Evolutionary conservation across 2,113 vertebrate genomes (phyloP).

Genomic region (Puntigrus tetrazona): DNA sequence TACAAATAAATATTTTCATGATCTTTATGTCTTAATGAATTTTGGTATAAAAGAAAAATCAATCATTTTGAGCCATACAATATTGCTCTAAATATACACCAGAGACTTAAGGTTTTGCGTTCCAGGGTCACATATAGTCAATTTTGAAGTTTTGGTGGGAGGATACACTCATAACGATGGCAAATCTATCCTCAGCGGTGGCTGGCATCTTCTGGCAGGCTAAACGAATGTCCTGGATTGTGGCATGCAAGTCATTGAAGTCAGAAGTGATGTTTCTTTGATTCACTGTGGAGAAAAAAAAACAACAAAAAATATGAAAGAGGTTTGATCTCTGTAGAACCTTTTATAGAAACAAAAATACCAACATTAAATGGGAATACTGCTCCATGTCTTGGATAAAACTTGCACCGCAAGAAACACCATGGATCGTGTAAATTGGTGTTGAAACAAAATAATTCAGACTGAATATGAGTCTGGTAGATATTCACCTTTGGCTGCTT

Average conservation of each 20-base stretch:
- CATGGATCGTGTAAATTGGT: neutral
- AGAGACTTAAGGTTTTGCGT: too few relatives aligned
- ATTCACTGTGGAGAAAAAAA: conserved; percentile 78
- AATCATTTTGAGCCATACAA: too few relatives aligned
- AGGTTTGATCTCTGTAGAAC: neutral
- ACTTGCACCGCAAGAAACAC: neutral
- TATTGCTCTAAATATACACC: too few relatives aligned
- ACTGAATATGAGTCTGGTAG: neutral
- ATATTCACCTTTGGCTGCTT: conserved; percentile 91
- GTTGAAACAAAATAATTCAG: neutral
- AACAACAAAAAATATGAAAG: neutral
- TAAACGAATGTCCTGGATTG: conserved; percentile 87
- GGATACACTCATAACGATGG: conserved; percentile 93
- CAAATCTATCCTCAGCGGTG: conserved; percentile 87
- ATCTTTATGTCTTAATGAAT: too few relatives aligned
- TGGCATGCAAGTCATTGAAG: conserved; percentile 86
- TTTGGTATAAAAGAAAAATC: too few relatives aligned
- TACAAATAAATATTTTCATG: too few relatives aligned
- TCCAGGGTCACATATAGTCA: too few relatives aligned
- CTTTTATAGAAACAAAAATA: neutral
- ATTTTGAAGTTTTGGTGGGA: conserved; percentile 52
- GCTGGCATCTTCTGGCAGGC: conserved; percentile 89
- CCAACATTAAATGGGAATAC: neutral
- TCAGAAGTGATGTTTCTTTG: conserved; percentile 86
- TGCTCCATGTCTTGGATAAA: neutral